phyloP scores from a whole-genome alignment of 2,888 invertebrate species.

The Pristionchus exspectatus region DNA sequence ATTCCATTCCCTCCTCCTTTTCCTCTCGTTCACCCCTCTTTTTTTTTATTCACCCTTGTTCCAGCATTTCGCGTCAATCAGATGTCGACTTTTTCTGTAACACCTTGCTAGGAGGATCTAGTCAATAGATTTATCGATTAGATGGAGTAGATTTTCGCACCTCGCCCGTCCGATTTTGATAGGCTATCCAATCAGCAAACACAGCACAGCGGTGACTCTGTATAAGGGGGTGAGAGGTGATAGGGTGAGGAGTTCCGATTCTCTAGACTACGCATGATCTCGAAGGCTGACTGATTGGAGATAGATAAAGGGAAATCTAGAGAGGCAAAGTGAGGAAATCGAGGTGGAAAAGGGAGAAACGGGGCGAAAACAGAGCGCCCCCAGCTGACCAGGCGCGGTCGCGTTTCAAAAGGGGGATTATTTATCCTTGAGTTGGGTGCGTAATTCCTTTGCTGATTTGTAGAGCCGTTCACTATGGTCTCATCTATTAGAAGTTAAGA shows the following conservation, averaged over 20 bases:
- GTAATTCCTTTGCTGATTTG: too few relatives aligned
- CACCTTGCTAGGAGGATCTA: background rate
- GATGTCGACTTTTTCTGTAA: background rate
- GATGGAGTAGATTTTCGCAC: constrained; percentile 7
- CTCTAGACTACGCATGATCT: too few relatives aligned
- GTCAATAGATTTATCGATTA: background rate
- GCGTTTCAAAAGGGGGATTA: background rate
- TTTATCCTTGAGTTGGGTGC: too few relatives aligned
- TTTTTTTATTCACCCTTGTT: background rate
- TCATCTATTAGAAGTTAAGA: too few relatives aligned
- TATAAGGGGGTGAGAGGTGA: constrained; percentile 34
- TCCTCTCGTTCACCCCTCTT: background rate
- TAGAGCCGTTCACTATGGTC: too few relatives aligned
- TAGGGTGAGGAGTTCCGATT: background rate
- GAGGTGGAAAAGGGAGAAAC: background rate
- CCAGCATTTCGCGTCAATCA: background rate
- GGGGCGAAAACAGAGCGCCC: background rate
- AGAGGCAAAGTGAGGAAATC: background rate
- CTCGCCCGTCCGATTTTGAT: constrained; percentile 3
- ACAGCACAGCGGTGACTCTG: background rate
- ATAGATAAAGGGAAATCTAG: background rate
- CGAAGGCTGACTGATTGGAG: too few relatives aligned
- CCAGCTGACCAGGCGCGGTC: background rate
- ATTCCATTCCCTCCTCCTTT: background rate
- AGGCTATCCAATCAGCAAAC: constrained; percentile 25